These are phyloP conservation scores for Asbolus verrucosus DNA, from an alignment of 1,140 invertebrate species.

Conservation along the genomic window DNA sequence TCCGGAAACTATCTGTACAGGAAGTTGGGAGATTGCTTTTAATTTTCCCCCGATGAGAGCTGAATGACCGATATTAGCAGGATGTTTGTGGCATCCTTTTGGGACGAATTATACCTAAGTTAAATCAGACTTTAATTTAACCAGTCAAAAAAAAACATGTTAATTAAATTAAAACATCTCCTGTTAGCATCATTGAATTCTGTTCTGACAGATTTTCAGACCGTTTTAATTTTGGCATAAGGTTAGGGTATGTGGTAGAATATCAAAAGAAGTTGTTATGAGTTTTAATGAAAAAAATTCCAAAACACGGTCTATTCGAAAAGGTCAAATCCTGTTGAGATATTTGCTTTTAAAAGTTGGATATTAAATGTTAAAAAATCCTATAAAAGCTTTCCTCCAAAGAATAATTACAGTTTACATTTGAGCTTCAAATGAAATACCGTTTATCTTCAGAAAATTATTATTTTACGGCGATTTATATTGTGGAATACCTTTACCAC, in stretches of 20 bases:
- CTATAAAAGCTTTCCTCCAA: not conserved
- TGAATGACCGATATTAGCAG: constrained; percentile 33
- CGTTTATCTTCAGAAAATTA: no score
- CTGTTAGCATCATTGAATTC: no score
- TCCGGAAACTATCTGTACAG: constrained; percentile 35
- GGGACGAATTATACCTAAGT: constrained; percentile 12
- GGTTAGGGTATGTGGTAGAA: no score
- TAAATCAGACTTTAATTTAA: not conserved
- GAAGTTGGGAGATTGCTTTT: constrained; percentile 37
- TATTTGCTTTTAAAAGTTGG: not conserved
- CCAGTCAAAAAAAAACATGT: not conserved
- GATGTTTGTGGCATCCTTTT: constrained; percentile 13
- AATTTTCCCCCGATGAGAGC: constrained; percentile 24
- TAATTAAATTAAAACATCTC: not conserved
- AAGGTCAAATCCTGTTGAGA: not conserved
- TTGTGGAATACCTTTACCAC: no score
- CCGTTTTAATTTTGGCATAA: no score
- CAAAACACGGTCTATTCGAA: not conserved
- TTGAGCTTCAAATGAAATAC: no score
- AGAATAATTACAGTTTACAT: no score
- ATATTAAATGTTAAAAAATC: constrained; percentile 4
- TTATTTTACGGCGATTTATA: no score
- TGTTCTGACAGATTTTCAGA: no score
- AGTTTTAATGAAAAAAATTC: constrained; percentile 2
- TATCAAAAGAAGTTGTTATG: not conserved